Conservation (phyloP, 2,888 invertebrate genomes). For the Nasonovia ribisnigri region DNA sequence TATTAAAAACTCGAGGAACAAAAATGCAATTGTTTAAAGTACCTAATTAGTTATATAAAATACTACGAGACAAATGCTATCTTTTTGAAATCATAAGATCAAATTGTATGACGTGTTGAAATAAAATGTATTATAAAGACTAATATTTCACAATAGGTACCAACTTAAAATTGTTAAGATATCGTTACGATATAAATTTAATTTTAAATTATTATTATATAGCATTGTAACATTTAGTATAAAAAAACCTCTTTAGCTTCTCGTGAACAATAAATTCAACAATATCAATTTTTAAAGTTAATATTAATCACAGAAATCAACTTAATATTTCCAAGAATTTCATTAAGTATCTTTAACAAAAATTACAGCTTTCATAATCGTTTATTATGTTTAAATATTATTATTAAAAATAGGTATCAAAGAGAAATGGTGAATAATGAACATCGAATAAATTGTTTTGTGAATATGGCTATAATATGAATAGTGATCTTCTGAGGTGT, state of each 20-base stretch:
- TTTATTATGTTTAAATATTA: no score
- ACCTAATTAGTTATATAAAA: background rate
- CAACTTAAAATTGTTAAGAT: background rate
- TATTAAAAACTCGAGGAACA: background rate
- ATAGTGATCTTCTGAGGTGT: background rate
- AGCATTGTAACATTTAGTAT: slow-evolving; percentile 8
- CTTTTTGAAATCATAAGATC: background rate
- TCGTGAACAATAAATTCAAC: background rate
- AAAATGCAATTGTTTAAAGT: background rate
- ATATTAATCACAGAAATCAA: background rate
- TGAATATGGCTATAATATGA: background rate
- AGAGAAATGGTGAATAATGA: no score
- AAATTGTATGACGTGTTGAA: background rate
- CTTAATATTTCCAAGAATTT: background rate
- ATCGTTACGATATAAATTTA: background rate
- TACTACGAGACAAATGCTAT: background rate
- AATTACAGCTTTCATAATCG: background rate
- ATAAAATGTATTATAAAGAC: no score
- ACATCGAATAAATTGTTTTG: no score
- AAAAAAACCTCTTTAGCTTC: background rate
- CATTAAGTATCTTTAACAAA: background rate
- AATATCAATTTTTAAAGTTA: no score
- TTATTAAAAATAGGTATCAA: no score
- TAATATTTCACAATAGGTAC: background rate
- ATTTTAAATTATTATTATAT: background rate